Evolutionary conservation across 2,888 invertebrate species (phyloP).

Genomic region (Andrena bucephala): DNA sequence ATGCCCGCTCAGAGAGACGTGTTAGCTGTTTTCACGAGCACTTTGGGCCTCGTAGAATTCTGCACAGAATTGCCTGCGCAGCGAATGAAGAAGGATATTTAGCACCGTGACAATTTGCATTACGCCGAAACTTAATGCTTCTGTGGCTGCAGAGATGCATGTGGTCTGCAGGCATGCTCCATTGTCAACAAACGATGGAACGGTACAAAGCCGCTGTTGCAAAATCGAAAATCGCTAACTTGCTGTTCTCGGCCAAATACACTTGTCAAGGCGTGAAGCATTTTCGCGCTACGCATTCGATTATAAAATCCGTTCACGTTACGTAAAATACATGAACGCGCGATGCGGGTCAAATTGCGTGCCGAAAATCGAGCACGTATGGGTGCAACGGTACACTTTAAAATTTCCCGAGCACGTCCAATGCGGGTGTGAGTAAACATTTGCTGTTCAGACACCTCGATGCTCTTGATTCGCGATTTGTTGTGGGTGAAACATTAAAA

Average conservation of each 20-base stretch:
- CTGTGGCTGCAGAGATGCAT: too few species aligned
- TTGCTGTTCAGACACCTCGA: not conserved
- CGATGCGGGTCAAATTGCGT: slow-evolving; percentile 44
- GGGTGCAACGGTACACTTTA: slow-evolving; percentile 61
- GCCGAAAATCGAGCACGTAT: slow-evolving; percentile 60
- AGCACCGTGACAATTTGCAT: too few species aligned
- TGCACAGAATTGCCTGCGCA: not conserved
- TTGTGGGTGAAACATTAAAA: too few species aligned
- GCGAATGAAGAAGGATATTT: too few species aligned
- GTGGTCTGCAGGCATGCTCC: too few species aligned
- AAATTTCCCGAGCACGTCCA: slow-evolving; percentile 51
- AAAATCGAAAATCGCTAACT: too few species aligned
- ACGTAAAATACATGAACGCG: slow-evolving; percentile 38
- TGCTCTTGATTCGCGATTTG: too few species aligned
- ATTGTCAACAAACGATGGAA: too few species aligned
- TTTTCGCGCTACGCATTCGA: slow-evolving; percentile 20
- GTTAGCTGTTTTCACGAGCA: slow-evolving; percentile 15
- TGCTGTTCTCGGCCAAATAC: too few species aligned
- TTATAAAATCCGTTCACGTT: slow-evolving; percentile 51
- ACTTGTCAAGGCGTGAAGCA: not conserved
- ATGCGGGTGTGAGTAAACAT: slow-evolving; percentile 10
- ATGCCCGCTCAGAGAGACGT: not conserved
- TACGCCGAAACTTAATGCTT: too few species aligned
- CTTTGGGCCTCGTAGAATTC: not conserved
- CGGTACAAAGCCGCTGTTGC: too few species aligned